A percentile compares a stretch with the other conserved stretches of the same genome.
Conservation (phyloP, 2,113 vertebrate species). For the Talpa occidentalis region DNA sequence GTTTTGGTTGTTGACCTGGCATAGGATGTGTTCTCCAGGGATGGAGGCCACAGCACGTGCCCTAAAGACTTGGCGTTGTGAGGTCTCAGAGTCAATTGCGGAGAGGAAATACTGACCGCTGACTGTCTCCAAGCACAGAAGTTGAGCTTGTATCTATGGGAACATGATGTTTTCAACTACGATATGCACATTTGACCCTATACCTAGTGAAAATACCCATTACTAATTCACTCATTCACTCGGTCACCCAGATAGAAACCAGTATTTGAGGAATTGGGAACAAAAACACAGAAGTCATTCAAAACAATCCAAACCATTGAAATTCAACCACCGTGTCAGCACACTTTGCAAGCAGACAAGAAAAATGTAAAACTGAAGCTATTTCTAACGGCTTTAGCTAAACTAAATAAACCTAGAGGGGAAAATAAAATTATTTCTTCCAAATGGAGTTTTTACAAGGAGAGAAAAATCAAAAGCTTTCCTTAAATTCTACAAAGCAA, state of each 20-base stretch:
- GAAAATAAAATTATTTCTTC: slow-evolving; percentile 76
- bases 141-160: neutral
- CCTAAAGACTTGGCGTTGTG: neutral
- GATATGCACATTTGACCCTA: neutral
- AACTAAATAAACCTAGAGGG: slow-evolving; percentile 76
- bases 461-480: slow-evolving; percentile 68
- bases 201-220: neutral
- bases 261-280: slow-evolving; percentile 55
- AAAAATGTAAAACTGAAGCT: slow-evolving; percentile 65
- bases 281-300: slow-evolving; percentile 67
- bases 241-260: slow-evolving; percentile 54
- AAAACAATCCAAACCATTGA: slow-evolving; percentile 70
- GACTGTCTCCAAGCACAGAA: neutral
- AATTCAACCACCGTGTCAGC: slow-evolving; percentile 72
- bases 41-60: neutral
- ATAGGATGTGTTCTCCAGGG: too few species aligned
- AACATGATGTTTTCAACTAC: neutral
- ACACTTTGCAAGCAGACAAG: slow-evolving; percentile 66
- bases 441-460: slow-evolving; percentile 70
- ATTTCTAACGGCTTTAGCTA: slow-evolving; percentile 70
- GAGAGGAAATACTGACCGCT: neutral
- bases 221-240: slow-evolving; percentile 16
- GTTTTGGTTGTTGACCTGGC: neutral
- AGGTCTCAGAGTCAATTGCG: neutral
- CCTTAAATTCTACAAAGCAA: slow-evolving; percentile 63